Conservation (phyloP, 23 tunicate genomes). For the Ciona savignyi region DNA sequence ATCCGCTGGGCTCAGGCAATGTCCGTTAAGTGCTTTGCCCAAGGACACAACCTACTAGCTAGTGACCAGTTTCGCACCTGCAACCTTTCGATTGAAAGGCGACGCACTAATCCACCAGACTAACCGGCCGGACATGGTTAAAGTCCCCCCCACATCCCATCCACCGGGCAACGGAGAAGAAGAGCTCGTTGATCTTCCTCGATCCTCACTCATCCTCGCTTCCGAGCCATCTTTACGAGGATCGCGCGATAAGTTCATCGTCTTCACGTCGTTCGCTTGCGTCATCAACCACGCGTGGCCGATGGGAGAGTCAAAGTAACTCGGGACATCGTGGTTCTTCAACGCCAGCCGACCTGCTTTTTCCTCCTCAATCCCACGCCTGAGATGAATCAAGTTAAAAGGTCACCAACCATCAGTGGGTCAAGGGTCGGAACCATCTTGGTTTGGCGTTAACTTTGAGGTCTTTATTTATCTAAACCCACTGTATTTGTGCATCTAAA, state of each 20-base stretch:
- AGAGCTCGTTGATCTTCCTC: background rate
- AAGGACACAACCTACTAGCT: too few species aligned
- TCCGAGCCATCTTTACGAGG: constrained; percentile 79
- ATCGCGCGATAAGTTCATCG: constrained; percentile 33
- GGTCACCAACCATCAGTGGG: constrained; percentile 5
- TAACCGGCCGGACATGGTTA: too few species aligned
- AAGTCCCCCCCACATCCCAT: too few species aligned
- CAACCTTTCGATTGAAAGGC: too few species aligned
- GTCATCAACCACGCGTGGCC: constrained; percentile 82
- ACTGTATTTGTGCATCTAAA: too few species aligned
- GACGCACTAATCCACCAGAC: too few species aligned
- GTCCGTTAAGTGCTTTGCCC: too few species aligned
- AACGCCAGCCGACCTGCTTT: constrained; percentile 32
- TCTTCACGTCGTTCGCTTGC: constrained; percentile 63
- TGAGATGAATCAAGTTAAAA: constrained; percentile 17
- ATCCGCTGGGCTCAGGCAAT: too few species aligned
- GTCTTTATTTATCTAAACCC: constrained; percentile 61
- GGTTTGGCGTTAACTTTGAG: constrained; percentile 35
- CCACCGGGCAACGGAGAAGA: constrained; percentile 21
- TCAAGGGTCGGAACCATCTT: constrained; percentile 64
- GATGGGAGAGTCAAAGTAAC: constrained; percentile 56
- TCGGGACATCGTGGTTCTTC: constrained; percentile 63
- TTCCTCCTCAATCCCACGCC: constrained; percentile 57
- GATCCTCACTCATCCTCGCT: constrained; percentile 31
- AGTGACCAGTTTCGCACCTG: too few species aligned